Evolutionary conservation across 2,888 invertebrate genomes (phyloP).

Genomic region (Morinoia aosen): DNA sequence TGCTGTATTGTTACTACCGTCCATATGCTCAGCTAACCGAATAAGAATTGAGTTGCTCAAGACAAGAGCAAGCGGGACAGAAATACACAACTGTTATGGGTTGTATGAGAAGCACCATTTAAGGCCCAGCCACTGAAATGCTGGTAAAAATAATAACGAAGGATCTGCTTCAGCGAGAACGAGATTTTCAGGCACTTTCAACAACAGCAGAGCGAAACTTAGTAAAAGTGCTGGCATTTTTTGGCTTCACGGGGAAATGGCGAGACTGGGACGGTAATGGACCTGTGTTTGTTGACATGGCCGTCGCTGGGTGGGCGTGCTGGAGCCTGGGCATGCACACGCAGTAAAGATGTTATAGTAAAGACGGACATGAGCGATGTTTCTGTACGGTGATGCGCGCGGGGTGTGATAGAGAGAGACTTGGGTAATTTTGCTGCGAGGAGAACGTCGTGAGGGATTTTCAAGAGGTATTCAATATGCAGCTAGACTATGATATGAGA

Average conservation of each 20-base stretch:
- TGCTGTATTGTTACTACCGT: too few species aligned
- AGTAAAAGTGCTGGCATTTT: not conserved
- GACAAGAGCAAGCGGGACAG: too few species aligned
- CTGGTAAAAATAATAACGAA: not conserved
- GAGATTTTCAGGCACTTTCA: not conserved
- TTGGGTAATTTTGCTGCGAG: too few species aligned
- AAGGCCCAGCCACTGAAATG: not conserved
- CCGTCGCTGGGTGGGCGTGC: not conserved
- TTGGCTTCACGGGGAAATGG: not conserved
- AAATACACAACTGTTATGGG: too few species aligned
- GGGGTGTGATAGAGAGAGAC: not conserved
- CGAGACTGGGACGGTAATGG: not conserved
- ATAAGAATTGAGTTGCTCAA: too few species aligned
- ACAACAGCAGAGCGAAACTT: not conserved
- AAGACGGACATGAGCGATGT: too few species aligned
- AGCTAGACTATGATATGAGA: too few species aligned
- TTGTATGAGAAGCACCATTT: not conserved
- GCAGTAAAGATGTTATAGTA: not conserved
- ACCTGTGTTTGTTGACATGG: not conserved
- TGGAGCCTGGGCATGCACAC: not conserved
- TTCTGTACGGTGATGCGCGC: not conserved
- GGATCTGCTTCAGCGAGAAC: not conserved
- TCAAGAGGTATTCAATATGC: too few species aligned
- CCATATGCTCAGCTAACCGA: too few species aligned
- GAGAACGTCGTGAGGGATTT: not conserved